Conservation (phyloP, 2,113 vertebrate species). For the Mohoua ochrocephala region DNA sequence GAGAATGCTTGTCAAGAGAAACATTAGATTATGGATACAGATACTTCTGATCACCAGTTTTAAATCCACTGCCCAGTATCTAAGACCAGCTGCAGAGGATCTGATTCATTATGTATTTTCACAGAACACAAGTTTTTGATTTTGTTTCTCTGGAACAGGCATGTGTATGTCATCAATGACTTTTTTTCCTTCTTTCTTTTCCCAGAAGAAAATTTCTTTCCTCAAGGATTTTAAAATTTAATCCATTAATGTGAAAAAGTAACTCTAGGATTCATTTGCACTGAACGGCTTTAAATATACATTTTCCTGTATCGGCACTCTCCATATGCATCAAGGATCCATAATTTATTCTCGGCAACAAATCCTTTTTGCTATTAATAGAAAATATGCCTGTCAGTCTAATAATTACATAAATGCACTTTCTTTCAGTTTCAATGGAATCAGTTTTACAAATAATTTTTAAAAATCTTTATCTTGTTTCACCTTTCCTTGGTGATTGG, state of each 20-base stretch:
- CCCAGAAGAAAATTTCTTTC: not conserved
- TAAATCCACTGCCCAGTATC: not conserved
- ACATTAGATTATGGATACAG: not conserved
- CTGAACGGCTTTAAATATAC: not conserved
- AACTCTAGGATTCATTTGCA: not conserved
- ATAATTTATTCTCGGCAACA: not conserved
- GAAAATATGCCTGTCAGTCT: not conserved
- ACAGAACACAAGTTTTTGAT: not conserved
- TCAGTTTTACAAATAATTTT: not conserved
- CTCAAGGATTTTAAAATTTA: not conserved
- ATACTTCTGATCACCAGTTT: not conserved
- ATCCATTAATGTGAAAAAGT: not conserved
- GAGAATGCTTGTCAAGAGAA: not conserved
- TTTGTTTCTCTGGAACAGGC: not conserved
- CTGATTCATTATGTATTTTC: not conserved
- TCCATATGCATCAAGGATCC: not conserved
- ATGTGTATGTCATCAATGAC: rapidly evolving
- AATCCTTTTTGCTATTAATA: not conserved
- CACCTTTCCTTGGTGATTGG: not conserved
- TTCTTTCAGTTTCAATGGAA: not conserved
- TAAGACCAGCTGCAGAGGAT: not conserved
- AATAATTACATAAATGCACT: not conserved
- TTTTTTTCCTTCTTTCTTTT: not conserved
- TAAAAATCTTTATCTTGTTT: not conserved
- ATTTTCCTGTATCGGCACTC: not conserved